These are phyloP conservation scores for Enteromius viviparus DNA, from an alignment of 2,797 vertebrate species.

Conservation along the genomic window DNA sequence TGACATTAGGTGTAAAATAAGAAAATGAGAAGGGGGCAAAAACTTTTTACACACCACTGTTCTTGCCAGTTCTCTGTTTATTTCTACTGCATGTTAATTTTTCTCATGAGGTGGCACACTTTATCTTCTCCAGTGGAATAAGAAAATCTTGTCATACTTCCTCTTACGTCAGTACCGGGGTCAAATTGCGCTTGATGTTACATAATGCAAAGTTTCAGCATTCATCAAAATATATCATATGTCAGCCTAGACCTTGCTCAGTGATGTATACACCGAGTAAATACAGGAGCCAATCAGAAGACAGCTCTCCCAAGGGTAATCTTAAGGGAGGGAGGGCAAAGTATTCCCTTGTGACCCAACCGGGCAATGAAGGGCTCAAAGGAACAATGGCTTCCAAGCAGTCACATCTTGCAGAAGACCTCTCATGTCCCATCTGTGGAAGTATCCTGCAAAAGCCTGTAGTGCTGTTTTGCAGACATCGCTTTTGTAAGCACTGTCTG, in stretches of 20 bases:
- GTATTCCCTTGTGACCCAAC: conserved; percentile 54
- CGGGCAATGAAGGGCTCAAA: conserved; percentile 56
- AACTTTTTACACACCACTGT: not conserved
- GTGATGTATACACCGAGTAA: not conserved
- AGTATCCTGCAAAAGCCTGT: conserved; percentile 83
- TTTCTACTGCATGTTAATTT: not conserved
- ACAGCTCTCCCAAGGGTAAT: conserved; percentile 50
- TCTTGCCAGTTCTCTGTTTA: conserved; percentile 57
- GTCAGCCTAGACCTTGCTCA: not conserved
- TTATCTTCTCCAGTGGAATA: conserved; percentile 8
- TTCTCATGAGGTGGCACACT: not conserved
- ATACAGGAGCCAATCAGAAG: conserved; percentile 49
- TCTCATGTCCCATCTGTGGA: conserved; percentile 86
- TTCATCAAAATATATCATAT: conserved; percentile 15
- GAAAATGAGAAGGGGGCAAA: not conserved
- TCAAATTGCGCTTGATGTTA: conserved; percentile 6
- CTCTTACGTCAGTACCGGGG: not conserved
- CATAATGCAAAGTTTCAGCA: not conserved
- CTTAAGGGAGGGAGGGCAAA: conserved; percentile 68
- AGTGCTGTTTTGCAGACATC: conserved; percentile 84
- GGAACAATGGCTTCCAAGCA: conserved; percentile 71
- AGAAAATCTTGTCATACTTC: not conserved
- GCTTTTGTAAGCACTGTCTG: conserved; percentile 85
- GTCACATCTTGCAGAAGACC: conserved; percentile 74
- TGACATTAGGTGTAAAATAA: not conserved